These are phyloP conservation scores for Prunella himalayana DNA, from an alignment of 2,113 vertebrate genomes.

Conservation along the genomic window DNA sequence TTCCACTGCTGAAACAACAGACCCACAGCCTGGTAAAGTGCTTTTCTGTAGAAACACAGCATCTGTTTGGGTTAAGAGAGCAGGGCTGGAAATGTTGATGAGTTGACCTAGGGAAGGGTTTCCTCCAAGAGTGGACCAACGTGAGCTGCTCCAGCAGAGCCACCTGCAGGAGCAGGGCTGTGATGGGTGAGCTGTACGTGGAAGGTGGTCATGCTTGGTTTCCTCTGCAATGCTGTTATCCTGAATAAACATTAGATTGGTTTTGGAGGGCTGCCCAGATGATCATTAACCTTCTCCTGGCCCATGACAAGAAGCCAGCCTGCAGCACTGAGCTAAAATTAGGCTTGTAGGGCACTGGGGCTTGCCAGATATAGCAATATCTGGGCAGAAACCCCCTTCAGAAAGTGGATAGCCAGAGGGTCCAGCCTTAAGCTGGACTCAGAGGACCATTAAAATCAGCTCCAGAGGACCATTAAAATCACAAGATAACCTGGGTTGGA, in stretches of 20 bases:
- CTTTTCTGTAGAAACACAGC: background rate
- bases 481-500: background rate
- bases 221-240: constrained; percentile 56
- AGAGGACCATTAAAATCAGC: background rate
- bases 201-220: constrained; percentile 25
- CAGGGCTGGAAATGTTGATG: background rate
- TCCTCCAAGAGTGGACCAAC: background rate
- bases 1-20: background rate
- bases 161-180: background rate
- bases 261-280: constrained; percentile 50
- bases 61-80: background rate
- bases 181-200: background rate
- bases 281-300: constrained; percentile 58
- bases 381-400: background rate
- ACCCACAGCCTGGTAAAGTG: background rate
- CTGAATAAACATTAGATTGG: constrained; percentile 60
- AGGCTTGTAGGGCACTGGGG: constrained; percentile 45
- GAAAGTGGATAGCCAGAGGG: background rate
- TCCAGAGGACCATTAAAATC: background rate
- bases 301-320: constrained; percentile 23
- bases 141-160: background rate
- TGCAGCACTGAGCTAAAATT: constrained; percentile 44
- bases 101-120: background rate
- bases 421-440: background rate
- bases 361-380: background rate